phyloP scores from a whole-genome alignment of 1,140 invertebrate species.

The Potamilus streckersoni region DNA sequence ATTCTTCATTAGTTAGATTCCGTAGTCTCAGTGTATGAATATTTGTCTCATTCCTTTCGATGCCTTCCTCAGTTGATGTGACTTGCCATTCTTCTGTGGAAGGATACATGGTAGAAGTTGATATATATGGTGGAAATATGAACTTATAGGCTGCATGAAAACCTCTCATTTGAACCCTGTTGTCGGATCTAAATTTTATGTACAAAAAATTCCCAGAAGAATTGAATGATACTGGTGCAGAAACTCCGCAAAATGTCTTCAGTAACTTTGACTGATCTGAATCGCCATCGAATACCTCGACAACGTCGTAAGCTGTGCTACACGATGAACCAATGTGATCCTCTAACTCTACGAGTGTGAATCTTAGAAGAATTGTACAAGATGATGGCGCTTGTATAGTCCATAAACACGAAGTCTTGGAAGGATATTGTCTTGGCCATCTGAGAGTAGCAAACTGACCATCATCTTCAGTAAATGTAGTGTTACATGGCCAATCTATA shows the following conservation, averaged over 20 bases:
- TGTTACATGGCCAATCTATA: slow-evolving; percentile 53
- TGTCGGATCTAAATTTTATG: slow-evolving; percentile 42
- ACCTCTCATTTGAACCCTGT: slow-evolving; percentile 42
- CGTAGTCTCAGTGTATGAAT: background rate
- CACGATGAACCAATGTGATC: slow-evolving; percentile 24
- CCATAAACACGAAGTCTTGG: slow-evolving; percentile 42
- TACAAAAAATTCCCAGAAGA: slow-evolving; percentile 38
- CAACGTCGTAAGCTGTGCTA: slow-evolving; percentile 25
- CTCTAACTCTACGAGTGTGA: slow-evolving; percentile 22
- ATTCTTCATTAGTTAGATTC: too few species aligned
- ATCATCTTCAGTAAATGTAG: slow-evolving; percentile 36
- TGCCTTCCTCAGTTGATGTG: background rate
- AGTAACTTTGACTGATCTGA: slow-evolving; percentile 20
- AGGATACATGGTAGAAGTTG: slow-evolving; percentile 28
- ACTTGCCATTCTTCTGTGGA: slow-evolving; percentile 9
- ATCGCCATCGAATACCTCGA: slow-evolving; percentile 37
- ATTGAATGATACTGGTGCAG: slow-evolving; percentile 25
- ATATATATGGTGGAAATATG: slow-evolving; percentile 13
- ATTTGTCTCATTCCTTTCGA: background rate
- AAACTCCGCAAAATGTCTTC: slow-evolving; percentile 39
- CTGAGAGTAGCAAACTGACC: slow-evolving; percentile 50
- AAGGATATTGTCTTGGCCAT: slow-evolving; percentile 48
- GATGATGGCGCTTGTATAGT: slow-evolving; percentile 24
- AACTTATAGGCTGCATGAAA: slow-evolving; percentile 54
- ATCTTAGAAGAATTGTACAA: slow-evolving; percentile 13